phyloP scores from a whole-genome alignment of 2,888 invertebrate species.

The Apantesis nais region DNA sequence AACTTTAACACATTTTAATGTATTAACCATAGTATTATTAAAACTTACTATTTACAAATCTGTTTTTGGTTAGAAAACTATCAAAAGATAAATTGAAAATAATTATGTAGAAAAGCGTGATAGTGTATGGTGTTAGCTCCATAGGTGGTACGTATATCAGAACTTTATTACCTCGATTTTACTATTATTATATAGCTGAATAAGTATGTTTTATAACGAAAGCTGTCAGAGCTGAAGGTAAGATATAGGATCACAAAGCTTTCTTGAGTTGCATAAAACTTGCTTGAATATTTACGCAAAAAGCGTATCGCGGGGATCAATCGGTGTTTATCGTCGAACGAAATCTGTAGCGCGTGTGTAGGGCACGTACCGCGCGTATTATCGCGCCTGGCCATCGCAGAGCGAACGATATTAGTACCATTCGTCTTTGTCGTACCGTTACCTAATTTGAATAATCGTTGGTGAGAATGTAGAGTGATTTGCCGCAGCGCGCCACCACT shows the following conservation, averaged over 20 bases:
- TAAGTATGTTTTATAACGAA: conserved; percentile 31
- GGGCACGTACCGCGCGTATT: conserved; percentile 72
- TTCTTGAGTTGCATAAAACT: conserved; percentile 68
- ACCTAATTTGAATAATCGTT: conserved; percentile 85
- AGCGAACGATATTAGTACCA: conserved; percentile 82
- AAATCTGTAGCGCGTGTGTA: conserved; percentile 82
- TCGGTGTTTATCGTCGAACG: conserved; percentile 77
- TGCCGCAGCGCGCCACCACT: conserved; percentile 64
- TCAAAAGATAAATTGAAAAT: neutral
- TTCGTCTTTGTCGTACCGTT: conserved; percentile 85
- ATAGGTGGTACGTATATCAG: no score
- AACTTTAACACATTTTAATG: neutral
- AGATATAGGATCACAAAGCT: conserved; percentile 59
- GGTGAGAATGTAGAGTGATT: conserved; percentile 82
- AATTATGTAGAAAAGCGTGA: no score
- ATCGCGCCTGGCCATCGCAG: conserved; percentile 76
- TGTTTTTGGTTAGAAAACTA: neutral
- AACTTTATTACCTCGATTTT: no score
- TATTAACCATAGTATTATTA: neutral
- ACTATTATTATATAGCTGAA: no score
- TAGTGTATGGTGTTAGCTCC: no score
- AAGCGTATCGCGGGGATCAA: conserved; percentile 82
- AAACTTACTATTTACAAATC: neutral
- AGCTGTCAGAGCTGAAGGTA: conserved; percentile 25
- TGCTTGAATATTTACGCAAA: conserved; percentile 82